Evolutionary conservation across 2,113 vertebrate species (phyloP), one percentile per base, ranked within the genome.

Genomic region (Benitochromis conjunctus): DNA sequence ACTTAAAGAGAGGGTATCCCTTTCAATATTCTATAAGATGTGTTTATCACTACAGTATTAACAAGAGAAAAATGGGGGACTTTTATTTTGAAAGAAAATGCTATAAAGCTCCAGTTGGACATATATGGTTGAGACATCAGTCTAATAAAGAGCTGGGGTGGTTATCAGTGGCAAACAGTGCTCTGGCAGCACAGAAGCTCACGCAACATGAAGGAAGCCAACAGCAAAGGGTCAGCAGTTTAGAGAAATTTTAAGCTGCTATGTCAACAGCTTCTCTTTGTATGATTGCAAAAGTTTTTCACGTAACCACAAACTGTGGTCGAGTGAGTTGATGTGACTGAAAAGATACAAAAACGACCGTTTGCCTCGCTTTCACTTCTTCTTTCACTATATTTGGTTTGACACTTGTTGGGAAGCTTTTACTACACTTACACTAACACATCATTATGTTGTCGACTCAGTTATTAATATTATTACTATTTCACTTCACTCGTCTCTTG

Each of bases 41-140:
- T 29, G 0, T 48, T 46, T 71, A 7, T 71, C 41, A 9, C 64
- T 6, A 1, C 3, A 46, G 16, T 0, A 46, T 71, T 29, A 48
- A 46, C 66, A 71, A 69, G 14, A 46, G 64, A 71, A 12, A 43
- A 29, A 48, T 29, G 69, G 5, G 4, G 43, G 8, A 0, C 21
- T 48, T 74, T 74, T 74, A 29, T 74, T 74, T 26, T 74, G 41
- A 24, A 48, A 29, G 66, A 48, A 71, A 46, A 46, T 26, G 21
- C 13, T 2, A 43, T 24, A 43, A 41, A 24, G 41, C 21, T 71
- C 21, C 41, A 18, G 41, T 10, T 48, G 24, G 16, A n/a, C 16
- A 7, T 51, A 3, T 18, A 7, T 51, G 46, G 3, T 7, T 16
- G 14, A 51, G 46, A 51, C 14, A 7, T 18, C 14, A 48, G 46